Conservation (phyloP, 2,797 vertebrate genomes). For the Betta splendens region DNA sequence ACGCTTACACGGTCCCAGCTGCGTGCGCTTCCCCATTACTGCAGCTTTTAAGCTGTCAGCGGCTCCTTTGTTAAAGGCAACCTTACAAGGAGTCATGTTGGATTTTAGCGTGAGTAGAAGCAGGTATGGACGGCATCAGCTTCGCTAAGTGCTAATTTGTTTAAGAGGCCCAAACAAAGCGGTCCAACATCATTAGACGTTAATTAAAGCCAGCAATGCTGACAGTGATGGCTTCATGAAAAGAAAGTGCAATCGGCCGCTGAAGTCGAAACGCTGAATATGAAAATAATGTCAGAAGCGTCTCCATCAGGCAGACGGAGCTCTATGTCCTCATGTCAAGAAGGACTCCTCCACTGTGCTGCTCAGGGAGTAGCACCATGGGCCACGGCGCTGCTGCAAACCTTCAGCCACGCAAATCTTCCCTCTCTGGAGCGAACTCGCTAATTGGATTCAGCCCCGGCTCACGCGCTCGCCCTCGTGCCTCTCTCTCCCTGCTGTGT, state of each 20-base stretch:
- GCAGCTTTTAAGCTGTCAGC: slow-evolving; percentile 49
- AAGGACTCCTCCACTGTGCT: slow-evolving; percentile 39
- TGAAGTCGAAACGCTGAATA: slow-evolving; percentile 45
- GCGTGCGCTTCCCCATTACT: slow-evolving; percentile 23
- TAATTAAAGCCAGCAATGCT: slow-evolving; percentile 58
- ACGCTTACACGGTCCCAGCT: slow-evolving; percentile 14
- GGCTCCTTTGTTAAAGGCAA: slow-evolving; percentile 33
- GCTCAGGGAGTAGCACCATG: slow-evolving; percentile 15
- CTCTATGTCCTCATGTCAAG: slow-evolving; percentile 20
- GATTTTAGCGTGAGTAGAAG: slow-evolving; percentile 39
- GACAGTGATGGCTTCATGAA: slow-evolving; percentile 53
- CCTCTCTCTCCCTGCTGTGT: slow-evolving; percentile 61
- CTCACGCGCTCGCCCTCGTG: slow-evolving; percentile 40
- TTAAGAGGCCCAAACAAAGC: slow-evolving; percentile 62
- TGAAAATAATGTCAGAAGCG: slow-evolving; percentile 35
- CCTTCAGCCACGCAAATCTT: slow-evolving; percentile 32
- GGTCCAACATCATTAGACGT: slow-evolving; percentile 47
- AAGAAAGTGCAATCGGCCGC: slow-evolving; percentile 37
- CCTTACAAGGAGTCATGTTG: slow-evolving; percentile 26
- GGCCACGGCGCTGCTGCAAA: slow-evolving; percentile 33
- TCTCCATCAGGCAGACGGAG: slow-evolving; percentile 21
- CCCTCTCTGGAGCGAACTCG: slow-evolving; percentile 47
- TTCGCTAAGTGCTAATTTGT: slow-evolving; percentile 50
- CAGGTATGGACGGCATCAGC: slow-evolving; percentile 42
- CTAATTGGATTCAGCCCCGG: slow-evolving; percentile 62